A percentile compares a stretch with the other conserved stretches of the same genome.
phyloP scores from a whole-genome alignment of 2,888 invertebrate genomes.

The Meiosimyza decipiens region DNA sequence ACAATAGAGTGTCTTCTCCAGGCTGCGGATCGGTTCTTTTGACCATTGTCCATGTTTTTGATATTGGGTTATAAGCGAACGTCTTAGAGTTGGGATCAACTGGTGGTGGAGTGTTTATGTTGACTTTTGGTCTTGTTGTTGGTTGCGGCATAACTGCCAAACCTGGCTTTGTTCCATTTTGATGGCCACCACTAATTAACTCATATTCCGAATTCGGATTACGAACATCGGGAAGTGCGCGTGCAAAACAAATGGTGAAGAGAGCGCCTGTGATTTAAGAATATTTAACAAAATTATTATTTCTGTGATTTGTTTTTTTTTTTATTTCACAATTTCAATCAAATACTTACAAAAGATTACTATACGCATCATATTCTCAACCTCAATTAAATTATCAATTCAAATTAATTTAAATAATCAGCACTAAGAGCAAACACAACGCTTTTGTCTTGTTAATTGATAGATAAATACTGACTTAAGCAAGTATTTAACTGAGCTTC shows the following conservation, averaged over 20 bases:
- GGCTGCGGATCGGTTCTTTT: conserved; percentile 53
- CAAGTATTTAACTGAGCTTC: too few relatives aligned
- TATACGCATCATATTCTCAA: too few relatives aligned
- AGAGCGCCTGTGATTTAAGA: background rate
- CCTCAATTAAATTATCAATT: too few relatives aligned
- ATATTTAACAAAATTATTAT: too few relatives aligned
- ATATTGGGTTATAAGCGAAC: conserved; percentile 55
- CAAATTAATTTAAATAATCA: too few relatives aligned
- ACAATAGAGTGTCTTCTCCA: conserved; percentile 53
- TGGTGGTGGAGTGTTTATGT: conserved; percentile 52
- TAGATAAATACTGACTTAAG: too few relatives aligned
- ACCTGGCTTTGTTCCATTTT: conserved; percentile 42
- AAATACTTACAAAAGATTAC: too few relatives aligned
- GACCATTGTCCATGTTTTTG: conserved; percentile 55
- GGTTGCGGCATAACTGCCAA: conserved; percentile 52
- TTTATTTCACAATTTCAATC: too few relatives aligned
- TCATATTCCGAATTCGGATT: conserved; percentile 62
- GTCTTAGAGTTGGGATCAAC: conserved; percentile 54
- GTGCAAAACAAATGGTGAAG: conserved; percentile 16
- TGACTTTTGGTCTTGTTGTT: conserved; percentile 36
- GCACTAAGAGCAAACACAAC: too few relatives aligned
- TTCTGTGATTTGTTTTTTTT: too few relatives aligned
- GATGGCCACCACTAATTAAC: conserved; percentile 50
- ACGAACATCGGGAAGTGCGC: conserved; percentile 32
- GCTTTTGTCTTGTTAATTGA: too few relatives aligned